Percentiles rank a stretch among this genome's conserved stretches.
phyloP scores from a whole-genome alignment of 2,113 vertebrate genomes.

The Apteryx owenii region DNA sequence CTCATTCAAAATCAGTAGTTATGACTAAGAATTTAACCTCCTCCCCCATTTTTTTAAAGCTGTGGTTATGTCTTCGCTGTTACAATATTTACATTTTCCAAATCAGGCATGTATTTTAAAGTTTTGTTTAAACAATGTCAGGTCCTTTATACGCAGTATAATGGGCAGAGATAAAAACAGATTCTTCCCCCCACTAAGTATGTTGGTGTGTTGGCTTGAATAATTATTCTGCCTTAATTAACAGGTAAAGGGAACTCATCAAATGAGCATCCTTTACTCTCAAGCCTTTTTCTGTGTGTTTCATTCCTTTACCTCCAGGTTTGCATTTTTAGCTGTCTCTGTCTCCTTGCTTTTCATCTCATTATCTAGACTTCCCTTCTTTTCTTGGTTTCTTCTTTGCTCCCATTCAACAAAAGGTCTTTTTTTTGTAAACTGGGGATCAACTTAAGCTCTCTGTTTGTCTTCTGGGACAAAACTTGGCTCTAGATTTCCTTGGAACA shows the following conservation, averaged over 20 bases:
- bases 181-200: background rate
- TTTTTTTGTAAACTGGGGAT: background rate
- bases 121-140: background rate
- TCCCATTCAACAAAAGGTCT: accelerated
- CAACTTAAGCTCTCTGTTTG: background rate
- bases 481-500: background rate
- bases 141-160: background rate
- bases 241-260: background rate
- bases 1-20: background rate
- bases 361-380: background rate
- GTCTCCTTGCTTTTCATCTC: background rate
- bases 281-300: background rate
- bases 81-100: background rate
- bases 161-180: background rate
- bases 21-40: background rate
- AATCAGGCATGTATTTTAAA: background rate
- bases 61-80: background rate
- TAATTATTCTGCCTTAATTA: background rate
- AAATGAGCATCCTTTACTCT: background rate
- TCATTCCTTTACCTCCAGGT: background rate
- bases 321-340: background rate
- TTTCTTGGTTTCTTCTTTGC: background rate
- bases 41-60: background rate
- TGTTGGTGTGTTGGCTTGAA: background rate
- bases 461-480: background rate